A percentile compares a stretch with the other conserved stretches of the same genome.
Evolutionary conservation across 2,797 vertebrate species (phyloP).

Genomic region (Scomberomorus guttatus): DNA sequence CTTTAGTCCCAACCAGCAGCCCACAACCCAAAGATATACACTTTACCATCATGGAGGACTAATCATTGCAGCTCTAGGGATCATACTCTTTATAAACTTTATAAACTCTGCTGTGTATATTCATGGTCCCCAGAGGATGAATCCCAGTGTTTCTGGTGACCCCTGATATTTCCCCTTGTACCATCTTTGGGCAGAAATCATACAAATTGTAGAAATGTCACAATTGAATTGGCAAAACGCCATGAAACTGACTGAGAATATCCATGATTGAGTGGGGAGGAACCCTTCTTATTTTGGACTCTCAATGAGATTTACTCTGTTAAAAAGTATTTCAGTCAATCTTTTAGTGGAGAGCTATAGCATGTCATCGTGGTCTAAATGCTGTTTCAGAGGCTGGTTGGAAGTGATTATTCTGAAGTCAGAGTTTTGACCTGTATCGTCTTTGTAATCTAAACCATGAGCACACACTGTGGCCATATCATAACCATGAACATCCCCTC

Average conservation of each 20-base stretch:
- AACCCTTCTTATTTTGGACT: not conserved
- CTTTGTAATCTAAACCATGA: not conserved
- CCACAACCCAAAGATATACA: no score
- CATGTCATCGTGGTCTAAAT: not conserved
- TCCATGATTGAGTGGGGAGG: not conserved
- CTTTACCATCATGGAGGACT: no score
- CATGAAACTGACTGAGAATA: not conserved
- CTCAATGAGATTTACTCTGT: not conserved
- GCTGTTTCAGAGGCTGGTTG: not conserved
- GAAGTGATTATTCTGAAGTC: slow-evolving; percentile 1
- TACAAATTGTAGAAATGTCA: not conserved
- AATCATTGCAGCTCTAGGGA: no score
- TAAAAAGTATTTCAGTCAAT: not conserved
- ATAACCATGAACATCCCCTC: not conserved
- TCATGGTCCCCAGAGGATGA: not conserved
- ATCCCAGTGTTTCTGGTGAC: not conserved
- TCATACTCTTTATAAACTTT: not conserved
- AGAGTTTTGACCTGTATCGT: not conserved
- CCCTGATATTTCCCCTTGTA: not conserved
- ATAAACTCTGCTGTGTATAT: not conserved
- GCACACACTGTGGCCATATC: not conserved
- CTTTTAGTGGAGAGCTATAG: not conserved
- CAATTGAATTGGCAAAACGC: not conserved
- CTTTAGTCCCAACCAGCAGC: no score
- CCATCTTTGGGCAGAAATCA: not conserved